Evolutionary conservation across 1,140 invertebrate genomes (phyloP), one percentile per base, ranked within the genome.

Genomic region (Leptinotarsa lineolata): DNA sequence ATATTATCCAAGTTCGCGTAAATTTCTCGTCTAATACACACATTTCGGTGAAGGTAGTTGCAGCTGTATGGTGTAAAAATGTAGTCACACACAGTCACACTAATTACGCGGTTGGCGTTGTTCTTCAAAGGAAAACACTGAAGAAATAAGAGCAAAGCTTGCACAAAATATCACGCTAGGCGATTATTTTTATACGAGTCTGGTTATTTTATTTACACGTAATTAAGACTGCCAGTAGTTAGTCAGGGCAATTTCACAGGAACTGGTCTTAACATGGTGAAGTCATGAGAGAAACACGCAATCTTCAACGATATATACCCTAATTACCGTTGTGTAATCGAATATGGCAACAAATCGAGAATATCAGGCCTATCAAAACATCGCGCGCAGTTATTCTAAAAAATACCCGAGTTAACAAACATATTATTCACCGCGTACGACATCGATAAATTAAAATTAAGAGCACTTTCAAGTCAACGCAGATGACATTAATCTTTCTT

Each of bases 101-200:
- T 45, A 44, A 68, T 68, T 68, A 46, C 45, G 45, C 66, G 44
- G 39, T 46, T 20, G 18, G 46, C 18, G n/a, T 45, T 15, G 30
- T 18, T 20, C 6, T 44, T 21, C 63, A 65, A 18, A 65, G 63
- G 5, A 65, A 24, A 65, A 16, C 67, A 20, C 22, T 24, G 48
- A 30, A 69, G 21, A 69, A 69, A 20, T 24, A 22, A 58, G 30
- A 69, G 54, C 30, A 58, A 69, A n/a, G 45, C 48, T 69, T 58
- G 21, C 22, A 59, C 18, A 48, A 60, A 69, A 20, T 48, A 24
- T 54, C 68, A 69, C 68, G 22, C 46, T 20, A 69, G 20, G 20
- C 39, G 24, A 69, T 69, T 69, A 69, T 69, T 69, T 69, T 69
- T 69, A 69, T 30, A 46, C 54, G 22, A 18, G 68, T 24, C 46